phyloP scores from a whole-genome alignment of 1,140 invertebrate species.

The Drosophila sulfurigaster region DNA sequence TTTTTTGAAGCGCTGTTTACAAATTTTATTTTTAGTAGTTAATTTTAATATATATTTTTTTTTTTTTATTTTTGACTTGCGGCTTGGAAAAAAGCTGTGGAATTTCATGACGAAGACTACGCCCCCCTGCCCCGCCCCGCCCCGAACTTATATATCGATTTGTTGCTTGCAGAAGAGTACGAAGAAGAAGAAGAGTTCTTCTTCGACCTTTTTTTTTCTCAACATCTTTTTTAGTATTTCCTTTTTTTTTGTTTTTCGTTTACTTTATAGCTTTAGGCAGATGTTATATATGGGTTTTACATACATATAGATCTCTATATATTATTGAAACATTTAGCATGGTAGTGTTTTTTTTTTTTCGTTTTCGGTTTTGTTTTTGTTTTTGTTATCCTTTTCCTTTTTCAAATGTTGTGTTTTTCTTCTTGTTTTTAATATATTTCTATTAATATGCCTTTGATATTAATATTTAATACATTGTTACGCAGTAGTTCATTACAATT shows the following conservation, averaged over 20 bases:
- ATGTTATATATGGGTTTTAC: conserved; percentile 59
- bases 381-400: conserved; percentile 6
- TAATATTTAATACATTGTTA: conserved; percentile 76
- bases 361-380: neutral
- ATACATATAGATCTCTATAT: conserved; percentile 71
- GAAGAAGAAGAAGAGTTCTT: conserved; percentile 1
- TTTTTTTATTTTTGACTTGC: conserved; percentile 14
- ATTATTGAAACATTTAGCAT: conserved; percentile 76
- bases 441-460: conserved; percentile 74
- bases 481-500: conserved; percentile 72
- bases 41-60: conserved; percentile 13
- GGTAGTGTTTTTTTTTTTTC: conserved; percentile 53
- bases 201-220: conserved; percentile 14
- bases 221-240: conserved; percentile 33
- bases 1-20: neutral
- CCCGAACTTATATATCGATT: conserved; percentile 18
- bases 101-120: conserved; percentile 31
- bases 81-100: conserved; percentile 30
- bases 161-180: conserved; percentile 9
- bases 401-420: conserved; percentile 36
- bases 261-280: conserved; percentile 46
- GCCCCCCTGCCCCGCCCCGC: neutral
- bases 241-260: conserved; percentile 28
- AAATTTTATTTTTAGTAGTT: neutral
- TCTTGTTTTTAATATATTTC: conserved; percentile 58